Base-by-base conservation (phyloP, 2,113 vertebrate species). In the Oreotrochilus melanogaster region DNA sequence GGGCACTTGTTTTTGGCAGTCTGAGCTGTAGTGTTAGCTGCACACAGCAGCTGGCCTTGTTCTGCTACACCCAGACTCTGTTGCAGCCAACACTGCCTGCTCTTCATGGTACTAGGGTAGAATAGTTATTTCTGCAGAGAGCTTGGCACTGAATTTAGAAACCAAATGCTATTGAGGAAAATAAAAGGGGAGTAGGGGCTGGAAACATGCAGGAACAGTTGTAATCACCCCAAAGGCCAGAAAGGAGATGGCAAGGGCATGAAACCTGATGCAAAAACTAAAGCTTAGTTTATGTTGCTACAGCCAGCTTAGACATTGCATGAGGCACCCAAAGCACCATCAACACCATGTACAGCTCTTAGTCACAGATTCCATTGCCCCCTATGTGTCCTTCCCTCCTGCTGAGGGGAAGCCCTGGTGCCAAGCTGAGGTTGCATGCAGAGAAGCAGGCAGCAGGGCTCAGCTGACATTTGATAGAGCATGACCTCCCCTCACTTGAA, bases 271-370 rank as follows among this genome's bases (percentile, higher is more conserved):
- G 7, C 17, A 50, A 33, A 33, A 92, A 42, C 33, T 62, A 73
- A 89, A 72, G 35, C 16, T 78, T 80, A 35, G 33, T 42, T 92
- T 54, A 78, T 9, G 7, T 27, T 64, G 37, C 60, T 42, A 18
- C 6, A 73, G 62, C 22, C 25, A 83, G 21, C 42, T 27, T 42
- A 3, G 24, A 3, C 2, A 1, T 39, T 67, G 19, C 2, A 3
- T 7, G 47, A 18, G 33, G 4, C 53, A 42, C 0, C 0, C 33
- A 69, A 67, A 43, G 48, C 30, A 60, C 28, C 24, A 42, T 2
- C 9, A 39, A 2, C 1, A 5, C 18, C 1, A 1, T 25, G 23
- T 7, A 6, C 0, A 5, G 30, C 31, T 39, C 35, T 28, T 10
- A 33, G 30, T 47, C 27, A 5, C 1, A 0, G 7, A 19, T 35